Percentiles rank a stretch among this genome's conserved stretches.
Conservation (phyloP, 2,113 vertebrate species). For the Brachypodius melanocephalos region DNA sequence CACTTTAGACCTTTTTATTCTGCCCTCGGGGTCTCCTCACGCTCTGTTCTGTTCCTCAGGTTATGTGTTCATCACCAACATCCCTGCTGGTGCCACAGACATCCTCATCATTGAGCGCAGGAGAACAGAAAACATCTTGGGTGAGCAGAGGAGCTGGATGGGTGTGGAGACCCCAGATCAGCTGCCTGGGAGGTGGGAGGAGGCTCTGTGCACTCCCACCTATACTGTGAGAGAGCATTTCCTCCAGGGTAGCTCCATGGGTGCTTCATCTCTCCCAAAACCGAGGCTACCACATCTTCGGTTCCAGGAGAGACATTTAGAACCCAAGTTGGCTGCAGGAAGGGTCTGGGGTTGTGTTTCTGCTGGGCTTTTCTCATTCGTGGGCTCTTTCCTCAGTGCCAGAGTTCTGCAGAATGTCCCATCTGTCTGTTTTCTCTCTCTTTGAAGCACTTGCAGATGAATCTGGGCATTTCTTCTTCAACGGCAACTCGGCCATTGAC, state of each 20-base stretch:
- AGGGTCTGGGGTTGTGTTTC: background rate
- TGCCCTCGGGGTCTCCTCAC: background rate
- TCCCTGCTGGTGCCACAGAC: conserved; percentile 83
- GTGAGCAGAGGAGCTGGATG: conserved; percentile 57
- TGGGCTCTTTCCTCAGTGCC: background rate
- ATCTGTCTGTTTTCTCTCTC: background rate
- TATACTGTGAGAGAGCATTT: background rate
- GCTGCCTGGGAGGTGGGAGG: background rate
- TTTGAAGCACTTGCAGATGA: conserved; percentile 84
- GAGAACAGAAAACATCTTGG: conserved; percentile 87
- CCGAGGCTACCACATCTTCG: background rate
- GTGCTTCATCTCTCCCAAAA: background rate
- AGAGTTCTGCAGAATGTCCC: background rate
- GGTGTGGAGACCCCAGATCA: background rate
- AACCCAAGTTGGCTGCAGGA: background rate
- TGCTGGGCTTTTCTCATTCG: background rate
- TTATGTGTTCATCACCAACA: conserved; percentile 85
- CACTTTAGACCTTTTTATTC: background rate
- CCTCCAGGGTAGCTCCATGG: background rate
- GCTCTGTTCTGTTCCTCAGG: conserved; percentile 63
- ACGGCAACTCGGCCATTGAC: conserved; percentile 85
- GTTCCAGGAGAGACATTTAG: background rate
- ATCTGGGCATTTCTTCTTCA: conserved; percentile 85
- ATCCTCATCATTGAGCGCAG: conserved; percentile 89
- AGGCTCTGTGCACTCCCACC: background rate